These are phyloP conservation scores for Agrilus cyanescens DNA, from an alignment of 2,888 invertebrate genomes.

Conservation along the genomic window DNA sequence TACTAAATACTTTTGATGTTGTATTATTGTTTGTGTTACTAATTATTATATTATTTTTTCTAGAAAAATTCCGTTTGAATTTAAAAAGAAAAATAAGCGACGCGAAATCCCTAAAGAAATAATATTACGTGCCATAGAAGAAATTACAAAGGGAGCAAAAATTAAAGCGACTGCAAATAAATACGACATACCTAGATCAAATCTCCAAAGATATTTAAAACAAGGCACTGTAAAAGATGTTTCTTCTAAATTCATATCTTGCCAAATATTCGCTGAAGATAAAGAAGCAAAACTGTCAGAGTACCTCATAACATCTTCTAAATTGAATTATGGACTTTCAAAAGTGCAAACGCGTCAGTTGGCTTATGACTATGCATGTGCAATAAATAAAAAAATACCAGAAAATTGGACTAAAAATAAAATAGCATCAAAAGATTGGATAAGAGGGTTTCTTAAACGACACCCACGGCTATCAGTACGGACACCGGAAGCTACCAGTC, in stretches of 20 bases:
- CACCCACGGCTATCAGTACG: conserved; percentile 11
- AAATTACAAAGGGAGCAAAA: conserved; percentile 3
- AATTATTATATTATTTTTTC: background rate
- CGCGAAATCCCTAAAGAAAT: conserved; percentile 1
- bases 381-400: background rate
- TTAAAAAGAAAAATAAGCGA: conserved; percentile 1
- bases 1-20: too few relatives aligned
- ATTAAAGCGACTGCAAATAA: conserved; percentile 3
- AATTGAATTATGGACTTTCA: conserved; percentile 18
- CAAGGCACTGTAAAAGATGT: conserved; percentile 7
- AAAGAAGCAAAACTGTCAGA: conserved; percentile 11
- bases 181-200: conserved; percentile 5
- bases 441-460: conserved; percentile 12
- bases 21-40: background rate
- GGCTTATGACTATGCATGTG: conserved; percentile 18
- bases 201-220: conserved; percentile 2
- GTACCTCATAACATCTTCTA: conserved; percentile 10
- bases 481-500: conserved; percentile 6
- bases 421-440: conserved; percentile 9
- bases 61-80: conserved; percentile 5
- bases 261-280: conserved; percentile 11
- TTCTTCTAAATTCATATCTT: conserved; percentile 10
- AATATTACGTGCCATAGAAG: conserved; percentile 3
- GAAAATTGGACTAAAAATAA: background rate
- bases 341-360: conserved; percentile 17